Base-by-base conservation (phyloP, 1,140 invertebrate species). In the Agrypnia vestita region DNA sequence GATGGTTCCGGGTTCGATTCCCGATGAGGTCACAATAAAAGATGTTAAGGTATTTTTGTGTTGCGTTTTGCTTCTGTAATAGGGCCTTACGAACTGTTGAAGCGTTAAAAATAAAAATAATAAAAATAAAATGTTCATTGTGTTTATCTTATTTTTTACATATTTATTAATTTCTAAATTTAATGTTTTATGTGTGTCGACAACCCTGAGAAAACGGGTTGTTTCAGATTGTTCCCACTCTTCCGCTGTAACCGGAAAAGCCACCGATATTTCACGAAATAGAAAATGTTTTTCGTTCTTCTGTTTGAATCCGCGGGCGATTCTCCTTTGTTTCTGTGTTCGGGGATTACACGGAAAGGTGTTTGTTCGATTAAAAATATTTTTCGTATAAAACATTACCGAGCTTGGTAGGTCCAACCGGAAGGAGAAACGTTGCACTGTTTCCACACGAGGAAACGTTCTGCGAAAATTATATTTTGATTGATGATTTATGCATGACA, bases 351-450 rank as follows among this genome's bases (percentile, higher is more conserved):
- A 47, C 13, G 46, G 1, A 35, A 35, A 35, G 25, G 7, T 69
- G 64, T 64, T 64, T 64, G 62, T 47, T 47, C 35, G n/a, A 6
- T 46, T 69, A 69, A 69, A 69, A 69, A 69, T 69, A 15, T 21
- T 69, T 69, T 69, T 44, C 64, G 46, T 11, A 44, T 69, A 35
- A 7, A 49, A 44, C 7, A 4, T 69, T n/a, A 49, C 64, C 9
- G n/a, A 69, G 15, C 12, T 47, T 47, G 21, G 46, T 10, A 62
- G 1, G 12, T 11, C 4, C 10, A 53, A 53, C 4, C 19, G 9
- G 25, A 64, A 35, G 1, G 3, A 13, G 19, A 25, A 62, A 64
- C 12, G 55, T 3, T 64, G 61, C 61, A 64, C 25, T 64, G 61
- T 64, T 64, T 0, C 25, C 19, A 6, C 6, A 35, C 6, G 25